phyloP scores from a whole-genome alignment of 2,888 invertebrate genomes.

The Acronicta leporina region DNA sequence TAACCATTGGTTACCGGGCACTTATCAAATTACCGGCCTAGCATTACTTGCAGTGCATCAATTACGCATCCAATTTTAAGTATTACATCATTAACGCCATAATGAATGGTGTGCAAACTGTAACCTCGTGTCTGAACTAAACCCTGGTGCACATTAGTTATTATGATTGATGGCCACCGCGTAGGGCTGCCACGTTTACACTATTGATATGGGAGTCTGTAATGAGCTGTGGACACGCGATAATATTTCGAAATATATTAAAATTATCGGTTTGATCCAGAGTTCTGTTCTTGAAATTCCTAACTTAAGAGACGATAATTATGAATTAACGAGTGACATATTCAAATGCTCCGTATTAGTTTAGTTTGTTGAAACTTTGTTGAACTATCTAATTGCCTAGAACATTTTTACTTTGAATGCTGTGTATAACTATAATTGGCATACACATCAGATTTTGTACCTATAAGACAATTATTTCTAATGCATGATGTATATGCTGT shows the following conservation, averaged over 20 bases:
- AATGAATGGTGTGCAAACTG: conserved; percentile 69
- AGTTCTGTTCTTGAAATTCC: neutral
- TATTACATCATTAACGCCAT: conserved; percentile 62
- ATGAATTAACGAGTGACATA: too few species aligned
- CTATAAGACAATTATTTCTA: too few species aligned
- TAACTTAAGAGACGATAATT: too few species aligned
- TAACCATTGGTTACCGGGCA: conserved; percentile 1
- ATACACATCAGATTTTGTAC: too few species aligned
- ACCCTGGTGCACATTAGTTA: conserved; percentile 66
- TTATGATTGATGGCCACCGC: conserved; percentile 63
- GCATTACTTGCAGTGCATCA: conserved; percentile 42
- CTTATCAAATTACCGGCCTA: conserved; percentile 31
- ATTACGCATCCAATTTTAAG: conserved; percentile 61
- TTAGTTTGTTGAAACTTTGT: too few species aligned
- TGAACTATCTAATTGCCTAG: too few species aligned
- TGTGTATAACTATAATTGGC: too few species aligned
- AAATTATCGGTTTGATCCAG: neutral
- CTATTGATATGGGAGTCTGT: conserved; percentile 18
- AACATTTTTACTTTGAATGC: too few species aligned
- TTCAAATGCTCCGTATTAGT: too few species aligned
- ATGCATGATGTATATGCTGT: too few species aligned
- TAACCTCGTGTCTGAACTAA: conserved; percentile 70
- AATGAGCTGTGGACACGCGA: conserved; percentile 32
- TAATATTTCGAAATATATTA: conserved; percentile 17
- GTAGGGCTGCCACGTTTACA: conserved; percentile 42